phyloP scores from a whole-genome alignment of 2,113 vertebrate genomes.

The Prionailurus viverrinus region DNA sequence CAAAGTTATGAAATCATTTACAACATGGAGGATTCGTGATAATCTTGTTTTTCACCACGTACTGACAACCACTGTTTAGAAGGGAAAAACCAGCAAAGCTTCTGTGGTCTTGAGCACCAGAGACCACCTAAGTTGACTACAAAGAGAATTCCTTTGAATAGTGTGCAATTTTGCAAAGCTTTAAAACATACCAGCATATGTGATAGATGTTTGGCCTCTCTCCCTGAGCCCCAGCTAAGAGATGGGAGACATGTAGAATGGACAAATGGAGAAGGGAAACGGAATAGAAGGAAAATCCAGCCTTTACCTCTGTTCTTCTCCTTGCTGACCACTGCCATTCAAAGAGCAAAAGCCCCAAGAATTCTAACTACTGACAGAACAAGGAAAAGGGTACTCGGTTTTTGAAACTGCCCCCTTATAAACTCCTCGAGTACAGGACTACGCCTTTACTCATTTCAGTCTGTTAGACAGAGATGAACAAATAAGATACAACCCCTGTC shows the following conservation, averaged over 20 bases:
- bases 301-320: neutral
- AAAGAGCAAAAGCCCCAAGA: neutral
- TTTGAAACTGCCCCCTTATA: neutral
- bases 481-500: neutral
- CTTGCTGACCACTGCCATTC: neutral
- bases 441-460: neutral
- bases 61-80: conserved; percentile 66
- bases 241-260: neutral
- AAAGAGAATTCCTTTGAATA: conserved; percentile 45
- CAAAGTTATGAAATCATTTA: conserved; percentile 80
- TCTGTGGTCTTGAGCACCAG: neutral
- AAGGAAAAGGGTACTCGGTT: neutral
- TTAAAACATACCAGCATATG: neutral
- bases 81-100: neutral
- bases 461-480: neutral
- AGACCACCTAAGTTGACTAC: conserved; percentile 52
- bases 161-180: neutral
- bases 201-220: conserved; percentile 25
- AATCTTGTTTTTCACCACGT: conserved; percentile 79
- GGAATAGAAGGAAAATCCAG: neutral
- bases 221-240: neutral
- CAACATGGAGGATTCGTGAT: conserved; percentile 73
- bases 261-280: neutral
- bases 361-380: neutral
- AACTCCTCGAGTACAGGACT: neutral